Evolutionary conservation across 2,797 vertebrate species (phyloP), one percentile per base, ranked within the genome.

Genomic region (Platalea minor): DNA sequence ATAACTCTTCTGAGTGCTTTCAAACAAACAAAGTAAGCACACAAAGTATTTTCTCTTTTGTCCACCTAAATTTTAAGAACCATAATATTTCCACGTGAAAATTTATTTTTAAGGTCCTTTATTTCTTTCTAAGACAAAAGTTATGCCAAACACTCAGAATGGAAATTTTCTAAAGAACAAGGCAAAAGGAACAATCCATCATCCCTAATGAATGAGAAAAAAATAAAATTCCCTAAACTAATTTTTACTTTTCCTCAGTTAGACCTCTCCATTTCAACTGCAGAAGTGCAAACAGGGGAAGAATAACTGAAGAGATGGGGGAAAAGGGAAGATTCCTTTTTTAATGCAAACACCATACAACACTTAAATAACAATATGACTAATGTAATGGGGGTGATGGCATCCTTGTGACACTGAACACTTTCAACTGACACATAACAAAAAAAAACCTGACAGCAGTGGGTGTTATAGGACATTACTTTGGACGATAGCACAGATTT

Each of bases 311-410:
- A 54, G 41, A 85, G 18, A 51, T 0, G 1, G 19, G 23, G 28
- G 28, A 8, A 64, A 57, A 45, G 12, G 31, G 35, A 90, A 61
- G 70, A 89, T 68, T 65, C n/a, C 37, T 79, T 83, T 81, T 93
- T 72, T n/a, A 91, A 96, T 24, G 53, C 69, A 86, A 93, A 97
- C 86, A 93, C 93, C 91, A 92, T 11, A 91, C 17, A 96, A 96
- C 97, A 97, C 48, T 93, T 37, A 97, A 93, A 93, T 88, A 94
- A 97, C 70, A 26, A 39, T 31, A 79, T 37, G 88, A 89, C 76
- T 87, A 84, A 97, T 16, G 77, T 41, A 96, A 69, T 45, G 93
- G 84, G 84, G 73, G 59, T 88, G 88, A 96, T 43, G 60, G 81
- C 51, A 64, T 80, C 69, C 77, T 89, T 31, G 51, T 74, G 84